Percentiles rank a stretch among this genome's conserved stretches.
phyloP scores from a whole-genome alignment of 2,888 invertebrate genomes.

The Machimus rusticus region DNA sequence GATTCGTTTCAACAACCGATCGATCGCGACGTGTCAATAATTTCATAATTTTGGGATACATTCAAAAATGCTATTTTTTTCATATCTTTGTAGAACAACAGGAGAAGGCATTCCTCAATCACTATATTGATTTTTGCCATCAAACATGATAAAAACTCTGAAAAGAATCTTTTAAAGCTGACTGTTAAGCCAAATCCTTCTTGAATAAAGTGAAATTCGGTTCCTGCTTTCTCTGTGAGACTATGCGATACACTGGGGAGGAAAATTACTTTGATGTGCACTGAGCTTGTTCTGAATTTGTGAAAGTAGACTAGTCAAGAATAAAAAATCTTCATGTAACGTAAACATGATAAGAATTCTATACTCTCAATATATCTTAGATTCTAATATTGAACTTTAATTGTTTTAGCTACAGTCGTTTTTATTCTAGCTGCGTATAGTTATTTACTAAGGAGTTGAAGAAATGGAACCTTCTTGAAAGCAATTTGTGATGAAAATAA shows the following conservation, averaged over 20 bases:
- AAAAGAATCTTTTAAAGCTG: neutral
- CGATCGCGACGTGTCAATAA: too few species aligned
- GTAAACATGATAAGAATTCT: too few species aligned
- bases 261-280: neutral
- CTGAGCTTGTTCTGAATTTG: too few species aligned
- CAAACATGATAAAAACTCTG: neutral
- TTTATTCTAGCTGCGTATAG: too few species aligned
- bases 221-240: neutral
- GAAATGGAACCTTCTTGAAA: too few species aligned
- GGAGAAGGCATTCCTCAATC: neutral
- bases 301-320: neutral
- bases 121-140: neutral
- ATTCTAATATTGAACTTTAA: too few species aligned
- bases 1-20: neutral
- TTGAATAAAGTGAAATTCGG: neutral
- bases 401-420: too few species aligned
- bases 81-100: neutral
- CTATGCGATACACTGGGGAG: neutral
- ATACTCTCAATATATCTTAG: too few species aligned
- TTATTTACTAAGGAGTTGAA: too few species aligned
- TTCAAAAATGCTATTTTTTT: neutral
- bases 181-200: neutral
- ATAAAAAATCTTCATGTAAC: neutral
- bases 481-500: too few species aligned
- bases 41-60: neutral